Evolutionary conservation across 2,113 vertebrate genomes (phyloP).

Genomic region (Regulus satrapa): DNA sequence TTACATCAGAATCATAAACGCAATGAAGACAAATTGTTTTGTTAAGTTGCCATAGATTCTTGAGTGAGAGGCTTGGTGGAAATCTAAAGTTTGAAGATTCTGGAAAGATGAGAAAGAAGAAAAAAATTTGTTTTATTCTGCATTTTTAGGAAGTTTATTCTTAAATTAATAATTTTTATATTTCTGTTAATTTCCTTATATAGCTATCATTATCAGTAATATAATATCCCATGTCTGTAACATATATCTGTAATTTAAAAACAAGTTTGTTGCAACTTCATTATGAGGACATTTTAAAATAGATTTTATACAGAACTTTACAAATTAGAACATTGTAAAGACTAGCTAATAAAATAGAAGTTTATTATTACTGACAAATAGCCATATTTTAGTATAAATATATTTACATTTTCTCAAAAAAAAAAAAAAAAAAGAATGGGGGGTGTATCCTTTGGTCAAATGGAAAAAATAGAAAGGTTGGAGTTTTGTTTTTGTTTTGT

Average conservation of each 20-base stretch:
- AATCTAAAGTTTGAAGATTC: background rate
- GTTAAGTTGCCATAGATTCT: background rate
- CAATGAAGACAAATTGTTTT: background rate
- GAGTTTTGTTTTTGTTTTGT: fast-evolving
- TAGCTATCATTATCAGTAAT: background rate
- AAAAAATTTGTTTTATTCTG: background rate
- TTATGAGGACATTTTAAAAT: background rate
- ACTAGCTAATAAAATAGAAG: background rate
- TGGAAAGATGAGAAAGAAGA: background rate
- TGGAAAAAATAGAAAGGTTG: background rate
- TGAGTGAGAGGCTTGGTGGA: background rate
- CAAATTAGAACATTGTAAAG: background rate
- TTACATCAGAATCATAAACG: background rate
- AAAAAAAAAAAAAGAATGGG: too few relatives aligned
- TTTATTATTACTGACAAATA: background rate
- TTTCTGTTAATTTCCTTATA: background rate
- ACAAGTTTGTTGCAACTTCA: background rate
- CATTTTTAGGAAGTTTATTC: background rate
- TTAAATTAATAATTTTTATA: background rate
- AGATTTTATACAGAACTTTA: background rate
- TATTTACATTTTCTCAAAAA: background rate
- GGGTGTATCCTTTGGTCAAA: background rate
- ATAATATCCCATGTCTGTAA: background rate
- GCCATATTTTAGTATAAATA: background rate
- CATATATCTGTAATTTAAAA: background rate